A percentile compares a stretch with the other conserved stretches of the same genome.
phyloP scores from a whole-genome alignment of 2,113 vertebrate genomes.

The Eulemur macaco region DNA sequence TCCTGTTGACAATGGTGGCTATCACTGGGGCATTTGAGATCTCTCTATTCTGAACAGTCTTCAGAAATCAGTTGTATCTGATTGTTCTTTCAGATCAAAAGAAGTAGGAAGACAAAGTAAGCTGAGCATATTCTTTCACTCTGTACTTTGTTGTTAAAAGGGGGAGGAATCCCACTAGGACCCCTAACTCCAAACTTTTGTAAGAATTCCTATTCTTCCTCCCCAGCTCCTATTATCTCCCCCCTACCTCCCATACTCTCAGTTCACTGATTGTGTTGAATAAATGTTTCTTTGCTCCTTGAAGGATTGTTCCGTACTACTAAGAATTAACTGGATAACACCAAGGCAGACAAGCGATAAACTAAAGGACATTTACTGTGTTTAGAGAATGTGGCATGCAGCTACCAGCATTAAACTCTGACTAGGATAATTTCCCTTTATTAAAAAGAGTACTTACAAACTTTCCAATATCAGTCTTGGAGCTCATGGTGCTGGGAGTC shows the following conservation, averaged over 20 bases:
- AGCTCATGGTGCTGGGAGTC: not conserved
- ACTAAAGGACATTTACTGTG: constrained; percentile 60
- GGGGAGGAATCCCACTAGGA: constrained; percentile 85
- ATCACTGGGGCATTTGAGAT: constrained; percentile 82
- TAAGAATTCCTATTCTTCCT: constrained; percentile 74
- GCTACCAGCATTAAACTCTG: constrained; percentile 59
- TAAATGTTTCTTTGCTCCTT: constrained; percentile 73
- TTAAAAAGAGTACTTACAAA: constrained; percentile 31
- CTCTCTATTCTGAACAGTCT: constrained; percentile 83
- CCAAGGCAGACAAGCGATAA: constrained; percentile 58
- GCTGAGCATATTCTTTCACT: constrained; percentile 83
- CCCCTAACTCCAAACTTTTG: constrained; percentile 83
- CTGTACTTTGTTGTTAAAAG: constrained; percentile 87
- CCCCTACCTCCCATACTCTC: constrained; percentile 20
- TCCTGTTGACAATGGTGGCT: constrained; percentile 86
- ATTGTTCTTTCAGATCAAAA: constrained; percentile 89
- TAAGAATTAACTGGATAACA: constrained; percentile 67
- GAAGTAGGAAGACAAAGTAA: constrained; percentile 84
- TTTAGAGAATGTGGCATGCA: constrained; percentile 32
- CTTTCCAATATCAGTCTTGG: constrained; percentile 23
- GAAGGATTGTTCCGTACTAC: not conserved
- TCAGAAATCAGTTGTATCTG: constrained; percentile 87
- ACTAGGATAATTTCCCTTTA: constrained; percentile 41
- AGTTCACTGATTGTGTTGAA: constrained; percentile 69
- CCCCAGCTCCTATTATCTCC: not conserved